A percentile compares a stretch with the other conserved stretches of the same genome.
Evolutionary conservation across 64 coral and sea anemone genomes (phyloP).

Genomic region (Montipora capricornis): DNA sequence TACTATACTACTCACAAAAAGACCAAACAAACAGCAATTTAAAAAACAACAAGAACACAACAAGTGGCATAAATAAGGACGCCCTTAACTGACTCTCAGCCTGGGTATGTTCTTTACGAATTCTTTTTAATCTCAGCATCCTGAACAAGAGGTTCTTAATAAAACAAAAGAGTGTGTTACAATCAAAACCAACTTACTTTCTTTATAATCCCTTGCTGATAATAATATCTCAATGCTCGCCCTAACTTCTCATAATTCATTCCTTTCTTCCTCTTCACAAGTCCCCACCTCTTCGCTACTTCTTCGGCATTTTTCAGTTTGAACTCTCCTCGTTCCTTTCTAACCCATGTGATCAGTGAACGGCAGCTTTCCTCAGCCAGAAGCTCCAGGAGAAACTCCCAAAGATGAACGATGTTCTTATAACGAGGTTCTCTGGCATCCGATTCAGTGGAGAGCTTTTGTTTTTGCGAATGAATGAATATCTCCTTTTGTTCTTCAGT

Average conservation of each 20-base stretch:
- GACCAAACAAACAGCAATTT: no score
- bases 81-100: no score
- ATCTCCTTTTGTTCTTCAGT: no score
- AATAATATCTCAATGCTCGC: constrained; percentile 48
- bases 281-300: constrained; percentile 42
- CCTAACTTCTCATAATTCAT: constrained; percentile 63
- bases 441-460: no score
- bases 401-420: constrained; percentile 55
- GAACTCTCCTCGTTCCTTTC: constrained; percentile 59
- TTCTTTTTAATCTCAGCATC: no score
- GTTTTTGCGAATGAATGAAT: no score
- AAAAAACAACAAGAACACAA: no score
- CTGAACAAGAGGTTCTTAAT: no score
- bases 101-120: no score
- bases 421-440: constrained; percentile 11
- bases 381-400: constrained; percentile 62
- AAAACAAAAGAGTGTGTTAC: not conserved
- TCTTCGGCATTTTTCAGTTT: constrained; percentile 53
- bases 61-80: no score
- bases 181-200: constrained; percentile 28
- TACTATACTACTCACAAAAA: no score
- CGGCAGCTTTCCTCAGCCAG: constrained; percentile 39
- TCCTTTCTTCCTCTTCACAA: constrained; percentile 47
- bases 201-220: constrained; percentile 64
- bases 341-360: constrained; percentile 41